Evolutionary conservation across 2,888 invertebrate species (phyloP).

Genomic region (Phlogophora meticulosa): DNA sequence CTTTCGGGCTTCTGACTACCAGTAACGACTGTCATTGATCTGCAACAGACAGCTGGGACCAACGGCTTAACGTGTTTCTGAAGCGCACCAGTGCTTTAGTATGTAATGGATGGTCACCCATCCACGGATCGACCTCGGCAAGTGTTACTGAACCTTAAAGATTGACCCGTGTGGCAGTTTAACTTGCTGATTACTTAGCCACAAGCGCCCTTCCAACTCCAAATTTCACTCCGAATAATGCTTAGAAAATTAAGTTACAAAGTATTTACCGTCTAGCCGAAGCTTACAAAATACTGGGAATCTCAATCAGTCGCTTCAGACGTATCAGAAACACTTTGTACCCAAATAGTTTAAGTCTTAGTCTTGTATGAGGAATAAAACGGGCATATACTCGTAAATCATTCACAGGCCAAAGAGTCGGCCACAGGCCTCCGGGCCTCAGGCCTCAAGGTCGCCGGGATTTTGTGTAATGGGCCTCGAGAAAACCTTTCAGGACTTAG

Average conservation of each 20-base stretch:
- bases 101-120: too few species aligned
- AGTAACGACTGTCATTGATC: too few species aligned
- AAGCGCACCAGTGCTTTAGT: too few species aligned
- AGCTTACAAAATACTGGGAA: slow-evolving; percentile 25
- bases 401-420: slow-evolving; percentile 71
- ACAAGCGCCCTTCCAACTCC: too few species aligned
- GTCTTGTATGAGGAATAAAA: slow-evolving; percentile 68
- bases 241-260: slow-evolving; percentile 35
- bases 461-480: slow-evolving; percentile 59
- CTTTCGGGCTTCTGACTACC: too few species aligned
- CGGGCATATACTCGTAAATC: slow-evolving; percentile 66
- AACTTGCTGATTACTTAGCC: too few species aligned
- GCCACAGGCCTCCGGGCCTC: slow-evolving; percentile 45
- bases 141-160: too few species aligned
- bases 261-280: slow-evolving; percentile 14
- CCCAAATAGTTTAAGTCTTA: slow-evolving; percentile 24
- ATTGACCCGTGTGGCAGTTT: too few species aligned
- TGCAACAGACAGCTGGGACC: too few species aligned
- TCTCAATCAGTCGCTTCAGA: slow-evolving; percentile 53
- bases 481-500: slow-evolving; percentile 61
- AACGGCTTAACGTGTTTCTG: too few species aligned
- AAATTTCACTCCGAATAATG: too few species aligned
- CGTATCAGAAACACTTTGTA: slow-evolving; percentile 44
- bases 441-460: slow-evolving; percentile 58
- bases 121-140: too few species aligned